Evolutionary conservation across 2,113 vertebrate genomes (phyloP), one percentile per base, ranked within the genome.

Genomic region (Pachycephala philippinensis): DNA sequence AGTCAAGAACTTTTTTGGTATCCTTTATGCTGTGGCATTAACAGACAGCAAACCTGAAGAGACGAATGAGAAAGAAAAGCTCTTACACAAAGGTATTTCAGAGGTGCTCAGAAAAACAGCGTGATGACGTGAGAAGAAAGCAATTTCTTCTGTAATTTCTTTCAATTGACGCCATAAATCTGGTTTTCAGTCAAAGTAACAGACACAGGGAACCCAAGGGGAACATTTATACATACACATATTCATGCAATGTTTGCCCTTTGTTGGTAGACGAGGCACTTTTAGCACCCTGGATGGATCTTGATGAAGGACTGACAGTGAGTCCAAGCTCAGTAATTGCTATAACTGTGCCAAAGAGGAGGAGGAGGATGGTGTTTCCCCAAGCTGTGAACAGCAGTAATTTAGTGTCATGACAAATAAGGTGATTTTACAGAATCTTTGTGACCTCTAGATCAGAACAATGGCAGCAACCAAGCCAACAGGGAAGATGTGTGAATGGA

Each of bases 401-500:
- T 74, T 89, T 15, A 63, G 9, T 68, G 59, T 63, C 30, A 23
- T 60, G 80, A 86, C 49, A 85, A 91, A 76, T 40, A 60, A 70
- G 42, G 74, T 27, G 17, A 74, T 84, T 86, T 93, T 54, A 70
- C 37, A 61, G 79, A 86, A 90, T 30, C 59, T 63, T 86, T 70
- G 26, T 81, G 44, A 42, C 77, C 56, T 77, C 9, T 3, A 71
- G 59, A 71, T 78, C 60, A 93, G 71, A 94, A 68, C 93, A 94
- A 92, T 85, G 76, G 31, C 37, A 90, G 56, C 64, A 81, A n/a
- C 39, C 9, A 81, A 75, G 76, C 76, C 92, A 94, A 68, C 17
- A 89, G 52, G 81, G 68, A 96, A 95, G 79, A 70, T 15, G n/a
- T 35, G 53, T 33, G 52, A 82, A 86, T 86, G 56, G 95, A 94